phyloP scores from a whole-genome alignment of 92 coral and sea anemone genomes.

The Paragorgia papillata region DNA sequence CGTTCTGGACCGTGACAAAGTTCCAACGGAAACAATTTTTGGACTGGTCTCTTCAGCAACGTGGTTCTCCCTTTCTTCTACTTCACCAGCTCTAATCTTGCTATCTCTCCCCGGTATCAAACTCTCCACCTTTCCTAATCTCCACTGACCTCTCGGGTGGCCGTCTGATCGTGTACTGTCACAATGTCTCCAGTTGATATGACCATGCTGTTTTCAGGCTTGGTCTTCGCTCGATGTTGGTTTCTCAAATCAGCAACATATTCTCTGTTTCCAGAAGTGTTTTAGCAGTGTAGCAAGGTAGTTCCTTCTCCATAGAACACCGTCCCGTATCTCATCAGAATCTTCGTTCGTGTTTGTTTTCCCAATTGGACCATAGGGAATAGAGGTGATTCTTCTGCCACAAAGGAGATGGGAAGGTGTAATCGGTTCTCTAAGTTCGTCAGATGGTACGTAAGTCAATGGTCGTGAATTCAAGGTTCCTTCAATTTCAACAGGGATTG shows the following conservation, averaged over 20 bases:
- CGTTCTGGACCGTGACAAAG: too few relatives aligned
- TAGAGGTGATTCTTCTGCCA: too few relatives aligned
- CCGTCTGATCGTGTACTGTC: slow-evolving; percentile 38
- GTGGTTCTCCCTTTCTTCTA: too few relatives aligned
- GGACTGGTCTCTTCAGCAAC: too few relatives aligned
- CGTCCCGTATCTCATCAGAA: too few relatives aligned
- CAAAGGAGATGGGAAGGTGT: too few relatives aligned
- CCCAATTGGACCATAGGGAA: too few relatives aligned
- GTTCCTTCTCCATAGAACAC: too few relatives aligned
- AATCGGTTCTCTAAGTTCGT: slow-evolving; percentile 7
- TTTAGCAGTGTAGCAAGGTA: slow-evolving; percentile 3
- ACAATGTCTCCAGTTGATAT: slow-evolving; percentile 31
- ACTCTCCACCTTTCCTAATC: slow-evolving; percentile 35
- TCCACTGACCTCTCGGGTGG: slow-evolving; percentile 32
- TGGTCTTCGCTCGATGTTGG: not conserved
- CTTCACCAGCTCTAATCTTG: too few relatives aligned
- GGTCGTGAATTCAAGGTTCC: slow-evolving; percentile 37
- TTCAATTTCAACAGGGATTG: slow-evolving; percentile 26
- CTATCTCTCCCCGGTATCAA: too few relatives aligned
- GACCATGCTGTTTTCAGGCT: not conserved
- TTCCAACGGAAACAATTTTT: too few relatives aligned
- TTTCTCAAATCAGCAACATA: slow-evolving; percentile 29
- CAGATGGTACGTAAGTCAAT: slow-evolving; percentile 25
- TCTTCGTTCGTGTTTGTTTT: too few relatives aligned
- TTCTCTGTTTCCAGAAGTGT: slow-evolving; percentile 40